A percentile compares a stretch with the other conserved stretches of the same genome.
phyloP scores from a whole-genome alignment of 2,797 vertebrate species.

The Cuniculus paca region DNA sequence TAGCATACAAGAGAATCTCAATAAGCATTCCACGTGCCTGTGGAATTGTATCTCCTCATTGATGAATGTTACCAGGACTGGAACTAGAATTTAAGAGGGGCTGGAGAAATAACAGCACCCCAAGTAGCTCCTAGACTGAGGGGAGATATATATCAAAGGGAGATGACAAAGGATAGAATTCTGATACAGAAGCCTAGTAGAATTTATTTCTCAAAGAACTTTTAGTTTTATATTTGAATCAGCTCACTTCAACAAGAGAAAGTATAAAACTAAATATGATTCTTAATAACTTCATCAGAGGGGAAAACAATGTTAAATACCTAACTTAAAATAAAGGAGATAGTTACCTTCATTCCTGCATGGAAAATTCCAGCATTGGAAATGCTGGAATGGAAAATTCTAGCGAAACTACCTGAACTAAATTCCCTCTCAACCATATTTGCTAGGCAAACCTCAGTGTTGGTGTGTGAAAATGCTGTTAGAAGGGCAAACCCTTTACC shows the following conservation, averaged over 20 bases:
- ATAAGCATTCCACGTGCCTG: not conserved
- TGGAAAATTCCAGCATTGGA: not conserved
- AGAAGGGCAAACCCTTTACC: not conserved
- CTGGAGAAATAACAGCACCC: not conserved
- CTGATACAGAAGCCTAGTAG: not conserved
- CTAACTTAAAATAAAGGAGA: not conserved
- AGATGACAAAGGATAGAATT: not conserved
- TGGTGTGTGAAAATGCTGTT: not conserved
- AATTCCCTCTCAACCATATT: not conserved
- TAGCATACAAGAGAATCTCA: not conserved
- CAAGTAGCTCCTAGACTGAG: not conserved
- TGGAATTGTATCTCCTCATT: not conserved
- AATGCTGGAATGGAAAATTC: not conserved
- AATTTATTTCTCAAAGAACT: not conserved
- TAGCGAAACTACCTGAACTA: not conserved
- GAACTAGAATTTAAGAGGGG: not conserved
- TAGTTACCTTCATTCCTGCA: not conserved
- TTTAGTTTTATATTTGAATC: not conserved
- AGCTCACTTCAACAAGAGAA: not conserved
- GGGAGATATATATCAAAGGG: not conserved
- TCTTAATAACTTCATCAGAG: not conserved
- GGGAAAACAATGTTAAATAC: not conserved
- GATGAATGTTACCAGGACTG: not conserved
- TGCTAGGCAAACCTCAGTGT: not conserved
- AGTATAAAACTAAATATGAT: not conserved